These are phyloP conservation scores for Margarornis squamiger DNA, from an alignment of 2,797 vertebrate genomes.

Conservation along the genomic window DNA sequence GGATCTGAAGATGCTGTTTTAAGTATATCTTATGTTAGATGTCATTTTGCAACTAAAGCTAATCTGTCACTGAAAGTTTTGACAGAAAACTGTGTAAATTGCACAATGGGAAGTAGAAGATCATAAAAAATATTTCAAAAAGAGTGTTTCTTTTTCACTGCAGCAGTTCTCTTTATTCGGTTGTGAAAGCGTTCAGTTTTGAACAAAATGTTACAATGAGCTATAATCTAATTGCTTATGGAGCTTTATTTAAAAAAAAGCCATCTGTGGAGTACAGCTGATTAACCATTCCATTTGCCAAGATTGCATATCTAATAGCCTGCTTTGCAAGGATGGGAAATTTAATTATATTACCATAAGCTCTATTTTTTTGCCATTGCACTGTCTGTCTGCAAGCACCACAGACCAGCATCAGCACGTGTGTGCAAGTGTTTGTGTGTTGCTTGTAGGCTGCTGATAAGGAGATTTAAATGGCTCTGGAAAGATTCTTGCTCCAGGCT, in stretches of 20 bases:
- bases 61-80: background rate
- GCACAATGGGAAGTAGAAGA: background rate
- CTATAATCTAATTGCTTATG: constrained; percentile 67
- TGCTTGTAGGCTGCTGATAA: constrained; percentile 73
- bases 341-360: constrained; percentile 58
- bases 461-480: constrained; percentile 73
- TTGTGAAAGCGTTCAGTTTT: background rate
- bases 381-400: constrained; percentile 34
- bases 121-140: background rate
- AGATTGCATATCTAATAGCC: constrained; percentile 50
- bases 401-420: background rate
- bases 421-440: constrained; percentile 25
- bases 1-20: background rate
- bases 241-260: constrained; percentile 55
- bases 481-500: constrained; percentile 69
- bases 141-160: background rate
- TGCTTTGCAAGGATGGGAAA: constrained; percentile 51
- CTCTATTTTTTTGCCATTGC: constrained; percentile 4
- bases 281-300: constrained; percentile 57
- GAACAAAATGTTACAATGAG: constrained; percentile 48
- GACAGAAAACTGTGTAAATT: background rate
- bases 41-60: constrained; percentile 18
- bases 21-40: background rate
- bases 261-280: constrained; percentile 39
- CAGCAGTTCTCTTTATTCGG: constrained; percentile 47